phyloP scores from a whole-genome alignment of 2,113 vertebrate genomes.

The Hemicordylus capensis region DNA sequence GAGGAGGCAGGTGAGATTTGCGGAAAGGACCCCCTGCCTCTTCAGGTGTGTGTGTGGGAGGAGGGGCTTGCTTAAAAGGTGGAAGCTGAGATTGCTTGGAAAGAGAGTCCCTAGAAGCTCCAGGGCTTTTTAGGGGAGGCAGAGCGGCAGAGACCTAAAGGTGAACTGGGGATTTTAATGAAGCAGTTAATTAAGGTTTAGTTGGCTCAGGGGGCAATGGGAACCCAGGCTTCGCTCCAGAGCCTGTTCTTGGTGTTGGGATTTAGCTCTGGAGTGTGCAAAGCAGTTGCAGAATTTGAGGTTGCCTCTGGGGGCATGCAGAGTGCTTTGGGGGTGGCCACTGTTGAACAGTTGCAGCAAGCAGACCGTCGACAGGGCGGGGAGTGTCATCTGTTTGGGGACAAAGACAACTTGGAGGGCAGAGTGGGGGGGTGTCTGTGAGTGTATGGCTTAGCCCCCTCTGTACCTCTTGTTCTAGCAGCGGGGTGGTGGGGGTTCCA shows the following conservation, averaged over 20 bases:
- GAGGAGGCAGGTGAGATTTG: too few species aligned
- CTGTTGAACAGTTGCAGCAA: neutral
- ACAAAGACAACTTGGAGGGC: too few species aligned
- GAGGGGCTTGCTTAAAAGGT: too few species aligned
- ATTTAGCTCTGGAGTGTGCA: too few species aligned
- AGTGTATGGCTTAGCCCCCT: too few species aligned
- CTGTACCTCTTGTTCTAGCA: too few species aligned
- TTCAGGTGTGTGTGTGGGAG: neutral
- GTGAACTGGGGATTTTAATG: neutral
- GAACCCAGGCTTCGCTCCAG: neutral
- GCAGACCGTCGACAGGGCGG: too few species aligned
- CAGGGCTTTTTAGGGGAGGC: neutral
- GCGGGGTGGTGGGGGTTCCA: too few species aligned
- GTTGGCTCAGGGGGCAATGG: too few species aligned
- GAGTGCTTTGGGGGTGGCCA: neutral
- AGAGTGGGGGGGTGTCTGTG: too few species aligned
- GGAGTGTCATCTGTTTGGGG: too few species aligned
- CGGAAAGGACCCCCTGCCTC: too few species aligned
- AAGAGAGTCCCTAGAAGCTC: neutral
- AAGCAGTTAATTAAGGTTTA: neutral
- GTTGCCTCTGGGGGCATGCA: neutral
- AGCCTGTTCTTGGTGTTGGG: neutral
- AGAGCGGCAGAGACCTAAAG: fast-evolving
- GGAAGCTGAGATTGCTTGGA: neutral
- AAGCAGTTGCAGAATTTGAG: neutral